Evolutionary conservation across 2,797 vertebrate genomes (phyloP), one percentile per base, ranked within the genome.

Genomic region (Cirrhinus molitorella): DNA sequence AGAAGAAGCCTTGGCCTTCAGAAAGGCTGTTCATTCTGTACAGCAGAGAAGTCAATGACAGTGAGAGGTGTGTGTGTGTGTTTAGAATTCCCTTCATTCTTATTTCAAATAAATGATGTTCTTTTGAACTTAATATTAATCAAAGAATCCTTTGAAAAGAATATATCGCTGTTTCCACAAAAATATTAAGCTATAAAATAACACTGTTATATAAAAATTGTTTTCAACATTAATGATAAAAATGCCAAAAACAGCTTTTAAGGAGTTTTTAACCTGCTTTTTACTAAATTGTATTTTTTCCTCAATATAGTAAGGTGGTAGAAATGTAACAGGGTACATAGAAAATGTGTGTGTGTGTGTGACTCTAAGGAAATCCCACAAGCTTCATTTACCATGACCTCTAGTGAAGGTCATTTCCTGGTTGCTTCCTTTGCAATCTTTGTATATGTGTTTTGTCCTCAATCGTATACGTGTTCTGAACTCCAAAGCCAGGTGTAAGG

Each of bases 361-460:
- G 43, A 28, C 63, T 63, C 78, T 59, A 55, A 89, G 86, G 86
- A 89, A 86, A 81, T 86, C 86, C 86, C 65, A 31, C 70, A 57
- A 45, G 25, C 43, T 68, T 45, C 71, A 40, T 86, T 83, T 84
- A 28, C 86, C 86, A 31, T 88, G 88, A 89, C 74, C 65, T 67
- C 59, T 83, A 59, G 53, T 47, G 51, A 68, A 87, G 83, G 79
- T 25, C 59, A 68, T 63, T 47, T 59, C 79, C 81, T 78, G 25
- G 49, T 70, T 53, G 16, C 67, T 83, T 86, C 83, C 83, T 65
- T 11, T 53, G 45, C 6, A 12, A 65, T 77, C 10, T 72, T 57
- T 77, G 28, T 53, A 47, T 72, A 28, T 51, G 74, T 71, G 67
- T 77, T 49, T 63, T 47, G 37, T 71, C 55, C 75, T 73, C 14